Base-by-base conservation (phyloP, 2,113 vertebrate species). In the Pyxicephalus adspersus region DNA sequence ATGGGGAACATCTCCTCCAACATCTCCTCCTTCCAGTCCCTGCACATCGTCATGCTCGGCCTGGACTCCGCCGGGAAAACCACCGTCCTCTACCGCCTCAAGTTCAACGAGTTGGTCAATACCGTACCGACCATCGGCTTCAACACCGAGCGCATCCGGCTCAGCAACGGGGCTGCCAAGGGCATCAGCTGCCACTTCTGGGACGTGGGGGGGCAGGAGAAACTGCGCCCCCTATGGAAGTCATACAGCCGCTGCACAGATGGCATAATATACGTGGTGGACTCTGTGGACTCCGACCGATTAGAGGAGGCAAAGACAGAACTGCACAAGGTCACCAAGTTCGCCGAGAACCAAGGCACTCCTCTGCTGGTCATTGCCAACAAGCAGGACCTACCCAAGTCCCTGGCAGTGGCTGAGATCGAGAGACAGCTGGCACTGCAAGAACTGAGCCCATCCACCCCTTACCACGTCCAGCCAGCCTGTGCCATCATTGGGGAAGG, bases 101-200 rank as follows among this genome's bases (percentile, higher is more conserved):
- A 98, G 89, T 98, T 99, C 85, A 98, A 98, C 82, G 97, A 99
- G 87, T 98, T 99, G 75, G 97, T 99, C 79, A 99, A 99, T 91
- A 99, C 97, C 0, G 97, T 99, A 28, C 97, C 97, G 71, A 99
- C 97, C 52, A 99, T 99, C 83, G 97, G 97, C 9, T 99, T 99
- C 91, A 99, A 98, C 92, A 99, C 96, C 0, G 97, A 99, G 90
- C 95, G 95, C 90, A 98, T 99, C 87, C 90, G 89, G 79, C 90
- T 98, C 78, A 96, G 97, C 85, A 97, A 97, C 81, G 95, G 97
- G 85, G 92, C 95, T 0, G 96, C 96, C 51, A 97, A 97, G 84
- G 97, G 97, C 84, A 97, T 98, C 92, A 98, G 96, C 88, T 99
- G 96, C 86, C 97, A 98, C 87, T 98, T 99, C 87, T 99, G 97